phyloP scores from a whole-genome alignment of 2,113 vertebrate genomes.

The Equus quagga region DNA sequence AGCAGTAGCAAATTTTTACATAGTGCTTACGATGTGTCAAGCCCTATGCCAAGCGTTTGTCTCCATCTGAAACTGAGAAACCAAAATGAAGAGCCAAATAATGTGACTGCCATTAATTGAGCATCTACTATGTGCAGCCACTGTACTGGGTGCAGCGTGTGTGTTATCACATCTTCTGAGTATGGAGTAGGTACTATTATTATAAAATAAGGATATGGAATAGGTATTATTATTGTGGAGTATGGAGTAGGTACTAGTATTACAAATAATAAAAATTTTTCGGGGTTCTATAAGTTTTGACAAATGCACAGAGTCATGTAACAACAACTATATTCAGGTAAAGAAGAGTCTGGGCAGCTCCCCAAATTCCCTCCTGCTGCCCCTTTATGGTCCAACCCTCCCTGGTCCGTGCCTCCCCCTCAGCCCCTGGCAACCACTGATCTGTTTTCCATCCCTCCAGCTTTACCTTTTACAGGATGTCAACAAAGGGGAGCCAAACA shows the following conservation, averaged over 20 bases:
- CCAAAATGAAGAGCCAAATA: not conserved
- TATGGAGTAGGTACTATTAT: not conserved
- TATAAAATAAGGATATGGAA: not conserved
- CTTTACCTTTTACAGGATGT: not conserved
- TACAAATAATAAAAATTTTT: not conserved
- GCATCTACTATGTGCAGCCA: not conserved
- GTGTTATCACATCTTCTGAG: not conserved
- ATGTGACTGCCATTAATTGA: not conserved
- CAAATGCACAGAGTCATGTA: not conserved
- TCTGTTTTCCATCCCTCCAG: not conserved
- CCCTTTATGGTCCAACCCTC: not conserved
- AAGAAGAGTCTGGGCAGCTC: not conserved
- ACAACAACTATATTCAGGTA: not conserved
- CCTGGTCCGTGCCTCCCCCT: too few species aligned
- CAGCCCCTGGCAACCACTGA: not conserved
- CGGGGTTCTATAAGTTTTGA: not conserved
- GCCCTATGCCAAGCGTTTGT: not conserved
- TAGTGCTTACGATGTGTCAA: not conserved
- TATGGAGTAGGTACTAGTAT: not conserved
- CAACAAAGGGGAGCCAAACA: not conserved
- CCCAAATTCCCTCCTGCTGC: not conserved
- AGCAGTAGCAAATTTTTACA: not conserved
- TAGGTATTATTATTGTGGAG: not conserved
- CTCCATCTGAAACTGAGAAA: not conserved
- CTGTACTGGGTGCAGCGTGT: not conserved